phyloP scores from a whole-genome alignment of 2,113 vertebrate genomes.

The Ammodytes marinus region DNA sequence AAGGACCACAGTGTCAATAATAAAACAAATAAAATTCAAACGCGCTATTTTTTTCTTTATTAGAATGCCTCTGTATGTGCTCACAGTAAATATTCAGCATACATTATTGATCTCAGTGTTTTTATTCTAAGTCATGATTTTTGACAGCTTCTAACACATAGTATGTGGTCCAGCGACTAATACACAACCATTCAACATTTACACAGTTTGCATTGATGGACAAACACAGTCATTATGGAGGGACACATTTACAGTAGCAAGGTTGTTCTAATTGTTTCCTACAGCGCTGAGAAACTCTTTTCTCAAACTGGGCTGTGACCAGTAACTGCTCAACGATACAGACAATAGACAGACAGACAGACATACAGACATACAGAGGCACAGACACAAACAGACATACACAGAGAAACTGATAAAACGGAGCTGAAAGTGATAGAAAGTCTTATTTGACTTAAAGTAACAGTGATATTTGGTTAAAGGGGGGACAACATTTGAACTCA shows the following conservation, averaged over 20 bases:
- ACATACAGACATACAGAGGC: constrained; percentile 45
- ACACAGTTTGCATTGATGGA: constrained; percentile 59
- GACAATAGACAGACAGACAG: constrained; percentile 56
- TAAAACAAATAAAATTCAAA: constrained; percentile 51
- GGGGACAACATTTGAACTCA: constrained; percentile 17
- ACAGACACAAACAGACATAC: constrained; percentile 27
- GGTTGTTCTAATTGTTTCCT: constrained; percentile 70
- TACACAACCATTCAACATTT: constrained; percentile 69
- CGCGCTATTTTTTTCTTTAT: constrained; percentile 19
- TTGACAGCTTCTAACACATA: constrained; percentile 56
- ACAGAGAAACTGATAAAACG: constrained; percentile 44
- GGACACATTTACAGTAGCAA: constrained; percentile 60
- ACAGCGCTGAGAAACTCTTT: constrained; percentile 48
- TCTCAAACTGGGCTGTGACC: constrained; percentile 48
- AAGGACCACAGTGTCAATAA: constrained; percentile 63
- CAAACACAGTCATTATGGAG: constrained; percentile 61
- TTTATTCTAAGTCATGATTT: constrained; percentile 51
- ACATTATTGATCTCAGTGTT: constrained; percentile 66
- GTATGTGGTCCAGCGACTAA: constrained; percentile 61
- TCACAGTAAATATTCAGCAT: constrained; percentile 77
- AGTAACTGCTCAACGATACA: constrained; percentile 60
- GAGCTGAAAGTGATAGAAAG: constrained; percentile 42
- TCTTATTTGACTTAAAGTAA: constrained; percentile 50
- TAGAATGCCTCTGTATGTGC: constrained; percentile 63
- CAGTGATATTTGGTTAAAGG: constrained; percentile 56